Conservation (phyloP, 2,797 vertebrate genomes). For the Poecilia velifera region DNA sequence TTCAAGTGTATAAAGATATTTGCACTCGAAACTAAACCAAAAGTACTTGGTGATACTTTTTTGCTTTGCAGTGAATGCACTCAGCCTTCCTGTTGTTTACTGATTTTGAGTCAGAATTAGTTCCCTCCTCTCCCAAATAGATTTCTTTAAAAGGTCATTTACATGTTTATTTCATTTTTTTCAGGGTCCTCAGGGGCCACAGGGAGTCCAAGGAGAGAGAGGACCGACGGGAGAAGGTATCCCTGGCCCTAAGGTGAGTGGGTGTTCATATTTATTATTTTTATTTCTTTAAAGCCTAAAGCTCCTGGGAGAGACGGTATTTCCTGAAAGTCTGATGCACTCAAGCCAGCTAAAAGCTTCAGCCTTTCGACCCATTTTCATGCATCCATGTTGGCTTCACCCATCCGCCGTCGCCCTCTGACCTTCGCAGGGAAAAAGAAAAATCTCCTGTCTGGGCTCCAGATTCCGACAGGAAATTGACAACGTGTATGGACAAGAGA, state of each 20-base stretch:
- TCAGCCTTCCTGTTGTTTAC: neutral
- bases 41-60: too few relatives aligned
- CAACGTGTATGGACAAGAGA: constrained; percentile 13
- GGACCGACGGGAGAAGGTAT: constrained; percentile 87
- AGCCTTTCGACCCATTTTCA: constrained; percentile 27
- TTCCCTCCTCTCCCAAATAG: neutral
- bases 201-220: constrained; percentile 88
- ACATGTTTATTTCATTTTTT: constrained; percentile 21
- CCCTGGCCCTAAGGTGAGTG: constrained; percentile 88
- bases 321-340: neutral
- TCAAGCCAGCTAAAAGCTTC: constrained; percentile 29
- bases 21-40: too few relatives aligned
- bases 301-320: constrained; percentile 9
- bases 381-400: constrained; percentile 27
- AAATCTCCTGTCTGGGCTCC: constrained; percentile 33
- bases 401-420: constrained; percentile 1
- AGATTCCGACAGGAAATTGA: constrained; percentile 49
- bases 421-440: neutral
- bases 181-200: constrained; percentile 89
- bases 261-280: neutral
- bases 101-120: neutral
- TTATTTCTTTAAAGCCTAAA: constrained; percentile 19
- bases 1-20: too few relatives aligned
- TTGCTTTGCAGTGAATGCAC: too few relatives aligned
- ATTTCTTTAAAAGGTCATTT: neutral